Percentiles rank a stretch among this genome's conserved stretches.
Evolutionary conservation across 2,888 invertebrate species (phyloP).

Genomic region (Campoplex nolae): DNA sequence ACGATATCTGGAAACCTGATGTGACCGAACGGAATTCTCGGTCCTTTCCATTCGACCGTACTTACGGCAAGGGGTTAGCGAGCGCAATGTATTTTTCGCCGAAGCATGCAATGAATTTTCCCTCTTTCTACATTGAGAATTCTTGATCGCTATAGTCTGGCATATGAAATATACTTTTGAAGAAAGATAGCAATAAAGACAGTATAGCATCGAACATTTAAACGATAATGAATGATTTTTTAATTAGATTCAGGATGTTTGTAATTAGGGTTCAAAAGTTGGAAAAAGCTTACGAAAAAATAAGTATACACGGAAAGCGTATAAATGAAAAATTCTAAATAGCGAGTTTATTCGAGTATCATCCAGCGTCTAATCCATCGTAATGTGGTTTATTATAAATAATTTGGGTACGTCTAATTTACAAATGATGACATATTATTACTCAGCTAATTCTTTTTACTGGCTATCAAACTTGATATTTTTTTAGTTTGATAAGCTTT

Average conservation of each 20-base stretch:
- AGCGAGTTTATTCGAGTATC: background rate
- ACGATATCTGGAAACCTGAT: conserved; percentile 1
- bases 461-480: background rate
- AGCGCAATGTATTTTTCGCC: background rate
- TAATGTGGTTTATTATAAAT: no score
- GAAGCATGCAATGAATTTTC: background rate
- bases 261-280: background rate
- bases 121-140: background rate
- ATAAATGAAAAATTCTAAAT: background rate
- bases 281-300: no score
- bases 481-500: background rate
- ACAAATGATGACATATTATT: background rate
- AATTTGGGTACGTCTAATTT: background rate
- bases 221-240: background rate
- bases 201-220: background rate
- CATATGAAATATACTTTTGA: background rate
- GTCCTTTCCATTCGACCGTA: background rate
- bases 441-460: background rate
- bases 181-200: background rate
- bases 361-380: background rate
- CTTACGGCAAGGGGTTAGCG: background rate
- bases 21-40: conserved; percentile 13
- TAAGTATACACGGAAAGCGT: background rate
- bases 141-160: background rate
- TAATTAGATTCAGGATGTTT: background rate